Conservation (phyloP, 2,888 invertebrate genomes). For the Ophion obscuratus region DNA sequence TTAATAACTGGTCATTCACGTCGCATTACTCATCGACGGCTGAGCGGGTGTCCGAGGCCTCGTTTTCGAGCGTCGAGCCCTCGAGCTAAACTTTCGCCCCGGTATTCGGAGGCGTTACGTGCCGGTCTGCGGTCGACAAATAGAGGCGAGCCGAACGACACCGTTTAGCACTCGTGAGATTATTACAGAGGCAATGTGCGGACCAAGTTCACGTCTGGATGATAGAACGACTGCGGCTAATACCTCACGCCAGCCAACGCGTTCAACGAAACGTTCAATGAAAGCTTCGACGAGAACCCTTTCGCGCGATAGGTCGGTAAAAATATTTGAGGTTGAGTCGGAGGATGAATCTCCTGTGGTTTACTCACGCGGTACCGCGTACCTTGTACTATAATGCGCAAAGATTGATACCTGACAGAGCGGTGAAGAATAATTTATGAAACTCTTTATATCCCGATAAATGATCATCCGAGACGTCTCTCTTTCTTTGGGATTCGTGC, state of each 20-base stretch:
- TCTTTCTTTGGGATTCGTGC: conserved; percentile 41
- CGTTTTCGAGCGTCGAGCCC: conserved; percentile 14
- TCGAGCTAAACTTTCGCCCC: conserved; percentile 72
- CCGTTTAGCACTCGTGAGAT: conserved; percentile 58
- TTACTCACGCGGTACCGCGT: conserved; percentile 11
- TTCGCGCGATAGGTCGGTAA: conserved; percentile 27
- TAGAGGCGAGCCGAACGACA: conserved; percentile 65
- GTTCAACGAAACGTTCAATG: conserved; percentile 43
- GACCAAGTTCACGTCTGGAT: conserved; percentile 30
- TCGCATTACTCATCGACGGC: conserved; percentile 76
- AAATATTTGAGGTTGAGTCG: conserved; percentile 11
- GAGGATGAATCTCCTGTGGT: conserved; percentile 25
- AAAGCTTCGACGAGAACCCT: conserved; percentile 46
- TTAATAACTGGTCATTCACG: conserved; percentile 77
- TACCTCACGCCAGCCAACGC: conserved; percentile 36
- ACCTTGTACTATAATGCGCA: conserved; percentile 38
- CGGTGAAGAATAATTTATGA: conserved; percentile 61
- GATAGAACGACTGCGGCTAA: conserved; percentile 29
- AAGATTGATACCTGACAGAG: conserved; percentile 64
- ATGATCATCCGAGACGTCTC: conserved; percentile 57
- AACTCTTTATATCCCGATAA: conserved; percentile 50
- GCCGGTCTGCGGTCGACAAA: conserved; percentile 75
- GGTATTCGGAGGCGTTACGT: conserved; percentile 70
- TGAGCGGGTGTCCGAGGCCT: conserved; percentile 23
- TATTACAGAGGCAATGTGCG: conserved; percentile 34